Evolutionary conservation across 2,797 vertebrate species (phyloP), one percentile per base, ranked within the genome.

Genomic region (Sebastes vulpes): DNA sequence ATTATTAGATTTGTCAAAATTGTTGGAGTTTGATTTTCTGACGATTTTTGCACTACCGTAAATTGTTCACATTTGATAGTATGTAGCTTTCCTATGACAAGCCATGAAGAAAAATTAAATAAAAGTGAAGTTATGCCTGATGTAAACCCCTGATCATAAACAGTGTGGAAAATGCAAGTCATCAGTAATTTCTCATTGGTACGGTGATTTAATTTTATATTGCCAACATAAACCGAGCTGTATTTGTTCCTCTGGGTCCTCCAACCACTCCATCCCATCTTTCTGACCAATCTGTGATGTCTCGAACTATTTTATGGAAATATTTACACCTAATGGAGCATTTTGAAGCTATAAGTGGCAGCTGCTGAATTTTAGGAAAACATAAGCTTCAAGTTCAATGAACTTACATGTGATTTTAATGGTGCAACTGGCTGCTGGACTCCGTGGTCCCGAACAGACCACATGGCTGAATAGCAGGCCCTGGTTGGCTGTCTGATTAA

Each of bases 401-500:
- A 35, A 21, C 48, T 21, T 38, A 20, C 4, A 35, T 65, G 59
- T 28, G 32, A 71, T 72, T 9, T 4, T 20, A 67, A 32, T 4
- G 4, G 42, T 65, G 4, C 12, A 26, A 23, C 31, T 6, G 61
- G 6, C 63, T 14, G 26, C 21, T 32, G 61, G 64, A 52, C 57
- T 58, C 31, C 48, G 64, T 5, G 9, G 31, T 46, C 14, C 6
- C n/a, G 31, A 73, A 23, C 59, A 32, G 69, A 85, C 46, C 72
- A 74, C 70, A 65, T 66, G 71, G 75, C 72, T 73, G 52, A 78
- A 74, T 18, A 48, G 52, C 79, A 59, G 78, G 63, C 64, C 21
- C 76, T 84, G 83, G 90, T 85, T 88, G 90, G 87, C 81, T 72
- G 80, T 64, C 87, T 89, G 92, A 96, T 95, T 91, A 94, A 95